These are phyloP conservation scores for Hanleya hanleyi DNA, from an alignment of 2,888 invertebrate species.

Conservation along the genomic window DNA sequence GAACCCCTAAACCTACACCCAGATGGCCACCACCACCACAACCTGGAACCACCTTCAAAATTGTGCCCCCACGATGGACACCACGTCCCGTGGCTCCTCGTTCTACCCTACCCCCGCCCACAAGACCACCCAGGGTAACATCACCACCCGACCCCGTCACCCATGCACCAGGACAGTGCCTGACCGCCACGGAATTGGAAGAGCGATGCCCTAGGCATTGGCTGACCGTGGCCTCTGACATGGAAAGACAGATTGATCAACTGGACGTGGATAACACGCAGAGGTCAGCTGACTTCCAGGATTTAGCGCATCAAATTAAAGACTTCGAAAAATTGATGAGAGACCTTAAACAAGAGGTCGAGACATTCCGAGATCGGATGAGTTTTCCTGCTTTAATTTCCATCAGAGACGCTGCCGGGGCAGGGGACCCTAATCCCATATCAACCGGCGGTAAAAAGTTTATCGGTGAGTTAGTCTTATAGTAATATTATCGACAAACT, in stretches of 20 bases:
- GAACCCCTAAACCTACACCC: neutral
- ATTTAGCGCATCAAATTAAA: neutral
- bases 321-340: constrained; percentile 14
- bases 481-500: too few relatives aligned
- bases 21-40: neutral
- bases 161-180: neutral
- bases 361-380: constrained; percentile 14
- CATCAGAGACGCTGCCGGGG: neutral
- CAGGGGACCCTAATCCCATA: neutral
- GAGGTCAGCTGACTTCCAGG: neutral
- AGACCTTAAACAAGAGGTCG: constrained; percentile 9
- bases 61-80: neutral
- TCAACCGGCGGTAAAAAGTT: constrained; percentile 11
- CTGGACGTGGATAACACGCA: neutral
- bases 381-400: constrained; percentile 19
- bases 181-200: neutral
- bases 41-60: neutral
- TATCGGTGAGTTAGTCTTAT: constrained; percentile 25
- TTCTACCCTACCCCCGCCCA: neutral
- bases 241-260: neutral
- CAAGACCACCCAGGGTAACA: neutral
- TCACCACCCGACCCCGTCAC: constrained; percentile 1
- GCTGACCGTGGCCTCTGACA: neutral
- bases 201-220: neutral
- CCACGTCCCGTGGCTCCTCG: neutral